A percentile compares a stretch with the other conserved stretches of the same genome.
phyloP scores from a whole-genome alignment of 1,140 invertebrate genomes.

The Hestina assimilis region DNA sequence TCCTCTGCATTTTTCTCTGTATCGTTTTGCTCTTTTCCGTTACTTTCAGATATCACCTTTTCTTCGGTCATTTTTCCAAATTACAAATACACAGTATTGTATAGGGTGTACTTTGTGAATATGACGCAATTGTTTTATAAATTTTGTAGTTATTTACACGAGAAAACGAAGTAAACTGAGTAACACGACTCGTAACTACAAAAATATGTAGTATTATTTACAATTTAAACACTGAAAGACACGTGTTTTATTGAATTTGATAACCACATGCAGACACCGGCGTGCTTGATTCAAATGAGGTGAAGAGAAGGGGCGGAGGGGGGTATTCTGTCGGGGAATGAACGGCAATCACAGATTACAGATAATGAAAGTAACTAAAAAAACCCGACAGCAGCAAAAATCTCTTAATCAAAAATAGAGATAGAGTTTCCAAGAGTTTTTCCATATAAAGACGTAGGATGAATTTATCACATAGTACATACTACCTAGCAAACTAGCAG shows the following conservation, averaged over 20 bases:
- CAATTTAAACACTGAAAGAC: constrained; percentile 1
- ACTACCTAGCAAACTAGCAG: too few species aligned
- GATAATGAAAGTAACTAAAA: too few species aligned
- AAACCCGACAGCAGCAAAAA: too few species aligned
- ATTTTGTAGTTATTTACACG: neutral
- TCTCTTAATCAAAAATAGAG: too few species aligned
- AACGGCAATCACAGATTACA: neutral
- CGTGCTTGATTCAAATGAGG: constrained; percentile 2
- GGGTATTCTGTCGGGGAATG: neutral
- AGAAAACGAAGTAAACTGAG: neutral
- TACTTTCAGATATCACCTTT: constrained; percentile 42
- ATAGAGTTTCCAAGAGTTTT: too few species aligned
- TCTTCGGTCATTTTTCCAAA: constrained; percentile 58
- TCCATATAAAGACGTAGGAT: too few species aligned
- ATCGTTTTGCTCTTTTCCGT: constrained; percentile 39
- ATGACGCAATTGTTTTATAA: constrained; percentile 2
- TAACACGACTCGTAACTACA: neutral
- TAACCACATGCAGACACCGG: constrained; percentile 12
- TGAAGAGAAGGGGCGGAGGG: neutral
- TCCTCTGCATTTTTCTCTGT: constrained; percentile 37
- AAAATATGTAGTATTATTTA: neutral
- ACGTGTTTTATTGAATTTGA: constrained; percentile 16
- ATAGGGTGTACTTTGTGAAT: neutral
- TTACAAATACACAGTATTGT: neutral
- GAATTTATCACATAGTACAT: too few species aligned